Conservation (phyloP, 2,113 vertebrate species). For the Tringa solitaria region DNA sequence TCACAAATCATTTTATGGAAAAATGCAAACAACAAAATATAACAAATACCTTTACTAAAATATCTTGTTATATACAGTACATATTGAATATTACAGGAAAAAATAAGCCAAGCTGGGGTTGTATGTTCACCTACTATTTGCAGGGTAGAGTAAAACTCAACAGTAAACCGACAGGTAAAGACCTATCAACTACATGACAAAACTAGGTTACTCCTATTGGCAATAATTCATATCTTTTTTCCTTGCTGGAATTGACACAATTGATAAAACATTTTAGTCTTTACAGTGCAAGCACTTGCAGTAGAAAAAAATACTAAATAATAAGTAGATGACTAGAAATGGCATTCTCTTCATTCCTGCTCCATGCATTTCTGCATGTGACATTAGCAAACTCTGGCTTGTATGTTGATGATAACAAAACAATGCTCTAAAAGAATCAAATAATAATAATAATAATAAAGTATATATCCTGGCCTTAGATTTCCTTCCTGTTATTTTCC, state of each 20-base stretch:
- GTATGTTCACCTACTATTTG: not conserved
- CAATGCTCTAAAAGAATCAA: not conserved
- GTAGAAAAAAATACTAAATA: not conserved
- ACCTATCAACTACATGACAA: not conserved
- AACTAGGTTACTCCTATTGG: not conserved
- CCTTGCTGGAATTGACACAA: not conserved
- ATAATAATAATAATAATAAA: not conserved
- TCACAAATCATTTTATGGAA: not conserved
- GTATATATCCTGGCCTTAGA: not conserved
- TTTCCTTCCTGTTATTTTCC: slow-evolving; percentile 53
- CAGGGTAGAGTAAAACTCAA: not conserved
- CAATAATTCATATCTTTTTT: not conserved
- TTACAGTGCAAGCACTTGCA: not conserved
- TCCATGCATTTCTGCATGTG: not conserved
- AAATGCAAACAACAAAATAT: not conserved
- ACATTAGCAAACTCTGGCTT: not conserved
- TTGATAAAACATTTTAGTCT: not conserved
- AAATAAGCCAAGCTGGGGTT: not conserved
- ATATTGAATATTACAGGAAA: not conserved
- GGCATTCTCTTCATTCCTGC: not conserved
- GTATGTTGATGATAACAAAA: not conserved
- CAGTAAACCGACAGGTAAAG: not conserved
- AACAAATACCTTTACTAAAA: not conserved
- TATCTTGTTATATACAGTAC: not conserved
- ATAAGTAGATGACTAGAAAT: slow-evolving; percentile 15